Evolutionary conservation across 1,140 invertebrate species (phyloP), one percentile per base, ranked within the genome.

Genomic region (Drosophila subpulchrella): DNA sequence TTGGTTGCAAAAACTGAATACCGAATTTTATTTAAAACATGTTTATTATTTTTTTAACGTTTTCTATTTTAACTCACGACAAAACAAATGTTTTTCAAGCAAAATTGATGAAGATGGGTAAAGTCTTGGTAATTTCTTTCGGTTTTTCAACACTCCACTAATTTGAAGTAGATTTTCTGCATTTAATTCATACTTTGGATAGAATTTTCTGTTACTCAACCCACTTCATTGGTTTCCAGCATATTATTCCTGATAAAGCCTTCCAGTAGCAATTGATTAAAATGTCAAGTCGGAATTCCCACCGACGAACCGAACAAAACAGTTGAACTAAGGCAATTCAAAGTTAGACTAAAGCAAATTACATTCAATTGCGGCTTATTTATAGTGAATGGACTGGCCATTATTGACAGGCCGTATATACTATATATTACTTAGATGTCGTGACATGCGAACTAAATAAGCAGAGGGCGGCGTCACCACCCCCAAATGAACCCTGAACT

Each of bases 151-250:
- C 0, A 20, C 20, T 20, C 0, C 20, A 20, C 20, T 2, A 20
- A 20, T 20, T 20, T 20, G 20, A 20, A 20, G 15, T 5, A 0
- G 24, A 13, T 47, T 47, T 24, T 24, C 20, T 15, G 6, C 6
- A 47, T 3, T 11, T 0, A 15, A 20, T 12, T 7, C 13, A 11
- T 15, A 42, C 41, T 17, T 42, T 42, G 0, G 10, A 42, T 42
- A 3, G n/a, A 50, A 30, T 55, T 55, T 41, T 11, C 39, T 38
- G 30, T 6, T 1, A 15, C 46, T n/a, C 4, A 20, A 88, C 83
- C 88, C 41, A 86, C 83, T 38, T 86, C 83, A 15, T 62, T 89
- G 7, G 83, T 79, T 70, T 88, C 83, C 41, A 86, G 27, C 83
- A 86, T 86, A 53, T 60, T 63, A 4, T 27, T 42, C 27, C 27